Base-by-base conservation (phyloP, 2,888 invertebrate species). In the Heliconius charithonia region DNA sequence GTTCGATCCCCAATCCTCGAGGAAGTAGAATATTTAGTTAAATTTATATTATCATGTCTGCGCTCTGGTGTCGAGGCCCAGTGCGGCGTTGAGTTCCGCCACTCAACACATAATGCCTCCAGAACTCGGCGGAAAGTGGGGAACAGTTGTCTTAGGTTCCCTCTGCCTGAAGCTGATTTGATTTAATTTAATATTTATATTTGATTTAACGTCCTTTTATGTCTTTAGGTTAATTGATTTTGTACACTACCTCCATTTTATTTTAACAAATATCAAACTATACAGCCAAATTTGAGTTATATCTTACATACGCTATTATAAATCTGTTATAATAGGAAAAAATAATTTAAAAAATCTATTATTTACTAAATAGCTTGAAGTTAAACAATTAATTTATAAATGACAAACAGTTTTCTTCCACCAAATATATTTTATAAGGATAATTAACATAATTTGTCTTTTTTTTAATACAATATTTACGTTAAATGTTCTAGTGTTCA, bases 401-500 rank as follows among this genome's bases (percentile, higher is more conserved):
- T 29, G 4, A 51, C 51, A 13, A 51, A 56, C 41, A 16, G 41
- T 41, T 45, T 19, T 25, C 6, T 45, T 69, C 41, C 69, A 45
- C 25, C 25, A 69, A 69, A 45, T 13, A 45, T 25, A 41, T 69
- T 69, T 25, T 69, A 69, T 25, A 16, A 41, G 25, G 4, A 56
- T 25, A 37, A 73, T 59, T 37, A 25, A 19, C n/a, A 62, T 37
- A 63, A 62, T 62, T 63, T 41, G 25, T 10, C 3, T 45, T 62
- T 62, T 73, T 51, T 29, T n/a, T 56, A 59, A 73, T 63, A 25
- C 25, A 41, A 63, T 63, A 63, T 62, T 25, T 63, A 73, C 25
- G 62, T 19, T 41, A 69, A 73, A 73, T 29, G 37, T 32, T 73
- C 62, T 73, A 69, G 74, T 78, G 77, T 78, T 73, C 67, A 67